These are phyloP conservation scores for Lepidostoma basale DNA, from an alignment of 1,140 invertebrate genomes.

Conservation along the genomic window DNA sequence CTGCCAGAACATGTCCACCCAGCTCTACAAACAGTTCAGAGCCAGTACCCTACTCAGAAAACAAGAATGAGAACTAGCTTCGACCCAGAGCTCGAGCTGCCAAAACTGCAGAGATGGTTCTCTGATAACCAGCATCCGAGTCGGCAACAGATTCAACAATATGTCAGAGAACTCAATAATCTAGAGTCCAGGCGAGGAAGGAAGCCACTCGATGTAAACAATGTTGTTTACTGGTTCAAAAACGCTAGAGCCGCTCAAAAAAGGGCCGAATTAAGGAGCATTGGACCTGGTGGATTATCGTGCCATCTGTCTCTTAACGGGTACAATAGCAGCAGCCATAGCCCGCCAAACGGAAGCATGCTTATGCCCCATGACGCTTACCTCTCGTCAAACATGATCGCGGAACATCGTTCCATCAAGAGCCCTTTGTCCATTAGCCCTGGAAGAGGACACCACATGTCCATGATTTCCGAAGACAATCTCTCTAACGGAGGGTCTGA, in stretches of 20 bases:
- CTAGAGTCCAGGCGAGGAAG: slow-evolving; percentile 88
- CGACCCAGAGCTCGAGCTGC: slow-evolving; percentile 94
- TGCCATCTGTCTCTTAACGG: slow-evolving; percentile 66
- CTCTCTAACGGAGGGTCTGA: slow-evolving; percentile 66
- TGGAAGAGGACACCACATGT: slow-evolving; percentile 58
- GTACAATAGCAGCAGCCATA: slow-evolving; percentile 67
- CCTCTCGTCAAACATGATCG: slow-evolving; percentile 56
- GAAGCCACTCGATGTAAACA: slow-evolving; percentile 94
- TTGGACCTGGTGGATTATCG: slow-evolving; percentile 56
- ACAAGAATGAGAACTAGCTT: slow-evolving; percentile 91
- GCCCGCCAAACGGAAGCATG: slow-evolving; percentile 63
- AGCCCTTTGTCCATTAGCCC: slow-evolving; percentile 59
- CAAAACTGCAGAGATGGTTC: slow-evolving; percentile 94
- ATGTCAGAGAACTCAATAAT: slow-evolving; percentile 90
- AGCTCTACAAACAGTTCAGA: slow-evolving; percentile 73
- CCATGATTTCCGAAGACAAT: slow-evolving; percentile 64
- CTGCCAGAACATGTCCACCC: slow-evolving; percentile 66
- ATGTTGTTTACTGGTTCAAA: slow-evolving; percentile 99
- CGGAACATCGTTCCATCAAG: slow-evolving; percentile 59
- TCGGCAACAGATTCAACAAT: slow-evolving; percentile 92
- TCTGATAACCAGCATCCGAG: slow-evolving; percentile 94
- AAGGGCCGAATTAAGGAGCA: slow-evolving; percentile 75
- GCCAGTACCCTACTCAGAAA: slow-evolving; percentile 81
- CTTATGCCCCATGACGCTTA: slow-evolving; percentile 61
- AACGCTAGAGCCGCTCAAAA: slow-evolving; percentile 96